phyloP scores from a whole-genome alignment of 2,888 invertebrate genomes.

The Dicranocentrus wangi region DNA sequence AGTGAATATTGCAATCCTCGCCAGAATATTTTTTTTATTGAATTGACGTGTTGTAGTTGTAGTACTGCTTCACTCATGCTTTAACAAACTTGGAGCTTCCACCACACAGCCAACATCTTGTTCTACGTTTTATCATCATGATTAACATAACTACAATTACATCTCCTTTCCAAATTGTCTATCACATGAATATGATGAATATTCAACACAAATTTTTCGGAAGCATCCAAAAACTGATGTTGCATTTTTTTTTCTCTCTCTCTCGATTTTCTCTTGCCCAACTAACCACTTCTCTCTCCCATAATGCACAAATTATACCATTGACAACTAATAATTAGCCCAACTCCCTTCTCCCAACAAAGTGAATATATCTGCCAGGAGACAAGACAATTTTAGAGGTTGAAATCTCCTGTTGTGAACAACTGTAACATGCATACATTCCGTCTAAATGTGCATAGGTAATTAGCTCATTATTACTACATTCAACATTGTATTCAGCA shows the following conservation, averaged over 20 bases:
- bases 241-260: not conserved
- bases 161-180: no score
- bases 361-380: not conserved
- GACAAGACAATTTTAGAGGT: slow-evolving; percentile 9
- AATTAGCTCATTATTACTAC: slow-evolving; percentile 47
- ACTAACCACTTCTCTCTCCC: not conserved
- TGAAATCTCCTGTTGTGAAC: no score
- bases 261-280: no score
- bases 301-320: slow-evolving; percentile 25
- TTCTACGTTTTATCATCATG: no score
- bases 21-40: no score
- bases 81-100: no score
- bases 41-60: no score
- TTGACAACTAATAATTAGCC: slow-evolving; percentile 27
- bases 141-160: not conserved
- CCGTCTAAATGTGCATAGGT: slow-evolving; percentile 21
- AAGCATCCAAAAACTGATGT: no score
- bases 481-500: slow-evolving; percentile 36
- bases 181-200: no score
- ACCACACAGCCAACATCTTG: no score
- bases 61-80: no score
- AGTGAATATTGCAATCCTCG: no score
- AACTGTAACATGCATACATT: slow-evolving; percentile 4
- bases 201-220: slow-evolving; percentile 17
- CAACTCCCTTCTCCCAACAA: not conserved